Percentiles rank a stretch among this genome's conserved stretches.
Evolutionary conservation across 2,888 invertebrate species (phyloP).

Genomic region (Bembecia ichneumoniformis): DNA sequence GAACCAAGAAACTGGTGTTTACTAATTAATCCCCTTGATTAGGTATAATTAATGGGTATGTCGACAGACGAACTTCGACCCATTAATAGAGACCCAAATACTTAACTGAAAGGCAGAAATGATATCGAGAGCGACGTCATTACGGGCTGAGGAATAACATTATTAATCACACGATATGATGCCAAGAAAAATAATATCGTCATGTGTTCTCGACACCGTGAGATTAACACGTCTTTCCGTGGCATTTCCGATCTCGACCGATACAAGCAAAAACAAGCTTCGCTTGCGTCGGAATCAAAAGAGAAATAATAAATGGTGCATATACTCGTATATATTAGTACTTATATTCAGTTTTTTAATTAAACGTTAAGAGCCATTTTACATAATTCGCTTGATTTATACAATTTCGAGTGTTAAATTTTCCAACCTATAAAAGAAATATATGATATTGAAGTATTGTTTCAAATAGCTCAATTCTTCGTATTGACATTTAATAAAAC

Average conservation of each 20-base stretch:
- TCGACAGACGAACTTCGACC: slow-evolving; percentile 24
- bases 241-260: slow-evolving; percentile 28
- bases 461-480: too few relatives aligned
- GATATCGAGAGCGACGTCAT: slow-evolving; percentile 45
- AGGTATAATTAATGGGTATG: slow-evolving; percentile 23
- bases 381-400: too few relatives aligned
- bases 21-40: neutral
- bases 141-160: slow-evolving; percentile 52
- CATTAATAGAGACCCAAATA: slow-evolving; percentile 30
- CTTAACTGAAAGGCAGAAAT: slow-evolving; percentile 17
- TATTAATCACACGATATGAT: slow-evolving; percentile 66
- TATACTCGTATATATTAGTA: too few relatives aligned
- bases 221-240: slow-evolving; percentile 60
- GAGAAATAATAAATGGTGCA: neutral
- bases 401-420: too few relatives aligned
- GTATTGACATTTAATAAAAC: too few relatives aligned
- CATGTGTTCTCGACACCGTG: slow-evolving; percentile 62
- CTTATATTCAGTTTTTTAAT: too few relatives aligned
- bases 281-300: slow-evolving; percentile 7
- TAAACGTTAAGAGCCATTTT: too few relatives aligned
- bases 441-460: too few relatives aligned
- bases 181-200: slow-evolving; percentile 64
- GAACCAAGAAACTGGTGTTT: neutral
- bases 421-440: too few relatives aligned
- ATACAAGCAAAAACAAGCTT: slow-evolving; percentile 13